Evolutionary conservation across 2,113 vertebrate genomes (phyloP), one percentile per base, ranked within the genome.

Genomic region (Siniperca knerii): DNA sequence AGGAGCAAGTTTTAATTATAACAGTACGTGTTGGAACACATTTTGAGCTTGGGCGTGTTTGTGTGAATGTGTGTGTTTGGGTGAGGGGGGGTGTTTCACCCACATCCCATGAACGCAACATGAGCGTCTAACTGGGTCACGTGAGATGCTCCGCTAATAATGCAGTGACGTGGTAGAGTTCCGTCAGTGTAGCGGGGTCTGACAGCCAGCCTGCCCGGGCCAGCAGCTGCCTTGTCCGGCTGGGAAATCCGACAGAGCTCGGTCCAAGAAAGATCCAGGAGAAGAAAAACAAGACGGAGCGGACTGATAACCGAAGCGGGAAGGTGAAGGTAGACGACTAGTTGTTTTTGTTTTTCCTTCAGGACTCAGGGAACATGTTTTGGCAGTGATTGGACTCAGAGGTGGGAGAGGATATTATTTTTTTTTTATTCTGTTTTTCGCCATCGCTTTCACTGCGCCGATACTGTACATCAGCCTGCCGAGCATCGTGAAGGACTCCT

Each of bases 81-180:
- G 8, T 1, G 5, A 8, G 9, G 35, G 1, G 1, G 8, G 2
- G 3, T 7, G 12, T 48, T 8, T 70, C 29, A 60, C 90, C 75
- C 40, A 90, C 74, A 12, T 0, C 33, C 82, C 42, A 0, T 72
- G 77, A 94, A 93, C 70, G 87, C 86, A 87, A 8, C 93, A 66
- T n/a, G 8, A 73, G 40, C 64, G 79, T 82, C 82, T 82, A 82
- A 82, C 74, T 54, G 78, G 85, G 91, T 95, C 95, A 96, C 95
- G 95, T 96, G 95, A 90, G 87, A 82, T 52, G 76, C 89, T 86
- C 90, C 81, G 65, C 90, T 95, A 94, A 95, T 91, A 95, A 90
- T 82, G 92, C 94, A 29, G 94, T 96, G 96, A 96, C 94, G 96
- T 92, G 77, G 21, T 80, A 67, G 89, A 84, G 92, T 42, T 90